Base-by-base conservation (phyloP, 2,113 vertebrate genomes). In the Lethenteron camtschaticum region DNA sequence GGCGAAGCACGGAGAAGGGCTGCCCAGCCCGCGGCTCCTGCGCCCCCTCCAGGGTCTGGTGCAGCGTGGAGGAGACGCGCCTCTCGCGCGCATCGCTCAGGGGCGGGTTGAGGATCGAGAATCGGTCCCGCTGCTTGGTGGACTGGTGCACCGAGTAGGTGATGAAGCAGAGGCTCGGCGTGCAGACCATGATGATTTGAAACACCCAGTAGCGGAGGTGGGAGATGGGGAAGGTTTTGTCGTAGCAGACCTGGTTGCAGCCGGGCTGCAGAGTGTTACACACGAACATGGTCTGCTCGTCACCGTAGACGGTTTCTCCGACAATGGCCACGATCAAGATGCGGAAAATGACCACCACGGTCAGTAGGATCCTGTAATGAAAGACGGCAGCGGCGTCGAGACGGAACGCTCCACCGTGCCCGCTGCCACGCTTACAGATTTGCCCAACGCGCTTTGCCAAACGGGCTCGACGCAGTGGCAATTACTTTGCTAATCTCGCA, bases 171-270 rank as follows among this genome's bases (percentile, higher is more conserved):
- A 91, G 77, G 1, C 87, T 83, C 0, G 89, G 88, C 1, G 86
- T 87, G 1, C 87, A 88, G 11, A 96, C 85, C 60, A 89, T 81
- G 12, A 95, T 84, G 24, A 95, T 82, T 75, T 90, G 90, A 75
- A 95, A 96, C 72, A 94, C 87, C 84, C 90, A 94, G 80, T 95
- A 92, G 75, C 89, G 84, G 78, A 88, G 92, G 79, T 88, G 88
- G 68, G 90, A 95, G 75, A 95, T 84, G 4, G 90, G 90, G 76
- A 92, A 94, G 68, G 88, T 87, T 60, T 78, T 74, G 56, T 90
- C 87, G 57, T 90, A 92, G 77, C 88, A 95, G 11, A 85, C 86
- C 71, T 91, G 87, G 72, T 87, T 87, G 77, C 89, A 95, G 73
- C 90, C 90, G 0, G 88, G 89, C 80, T 95, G 88, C 70, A 85